Percentiles rank a stretch among this genome's conserved stretches.
phyloP scores from a whole-genome alignment of 2,888 invertebrate species.

The Lasioglossum pauxillum region DNA sequence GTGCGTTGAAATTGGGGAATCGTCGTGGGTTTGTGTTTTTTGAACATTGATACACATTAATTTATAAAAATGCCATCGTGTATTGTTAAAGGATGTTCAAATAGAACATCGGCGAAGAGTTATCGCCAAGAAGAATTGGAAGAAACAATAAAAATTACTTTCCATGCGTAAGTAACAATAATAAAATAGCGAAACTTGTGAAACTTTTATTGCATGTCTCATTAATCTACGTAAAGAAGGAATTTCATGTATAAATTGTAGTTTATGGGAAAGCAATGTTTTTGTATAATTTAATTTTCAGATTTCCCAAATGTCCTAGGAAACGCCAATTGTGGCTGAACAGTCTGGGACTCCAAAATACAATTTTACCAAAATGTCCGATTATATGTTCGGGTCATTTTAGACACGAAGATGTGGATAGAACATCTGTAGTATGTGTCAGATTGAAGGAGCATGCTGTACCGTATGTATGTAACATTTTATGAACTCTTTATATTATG shows the following conservation, averaged over 20 bases:
- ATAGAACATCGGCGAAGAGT: not conserved
- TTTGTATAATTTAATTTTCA: not conserved
- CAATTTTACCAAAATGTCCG: not conserved
- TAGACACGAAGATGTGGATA: not conserved
- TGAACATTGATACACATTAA: not conserved
- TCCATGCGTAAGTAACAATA: not conserved
- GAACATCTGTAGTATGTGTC: too few relatives aligned
- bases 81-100: not conserved
- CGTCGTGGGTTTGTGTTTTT: too few relatives aligned
- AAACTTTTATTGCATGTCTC: too few relatives aligned
- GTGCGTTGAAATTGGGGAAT: too few relatives aligned
- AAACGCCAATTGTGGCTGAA: constrained; percentile 14
- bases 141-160: not conserved
- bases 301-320: not conserved
- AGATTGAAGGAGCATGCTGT: too few relatives aligned
- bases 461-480: too few relatives aligned
- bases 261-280: too few relatives aligned
- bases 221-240: not conserved
- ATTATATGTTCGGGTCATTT: constrained; percentile 6
- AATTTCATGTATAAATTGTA: too few relatives aligned
- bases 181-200: too few relatives aligned
- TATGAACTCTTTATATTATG: too few relatives aligned
- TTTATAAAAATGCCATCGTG: constrained; percentile 2
- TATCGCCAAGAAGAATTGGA: not conserved
- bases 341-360: not conserved